Evolutionary conservation across 2,113 vertebrate genomes (phyloP), one percentile per base, ranked within the genome.

Genomic region (Carlito syrichta): DNA sequence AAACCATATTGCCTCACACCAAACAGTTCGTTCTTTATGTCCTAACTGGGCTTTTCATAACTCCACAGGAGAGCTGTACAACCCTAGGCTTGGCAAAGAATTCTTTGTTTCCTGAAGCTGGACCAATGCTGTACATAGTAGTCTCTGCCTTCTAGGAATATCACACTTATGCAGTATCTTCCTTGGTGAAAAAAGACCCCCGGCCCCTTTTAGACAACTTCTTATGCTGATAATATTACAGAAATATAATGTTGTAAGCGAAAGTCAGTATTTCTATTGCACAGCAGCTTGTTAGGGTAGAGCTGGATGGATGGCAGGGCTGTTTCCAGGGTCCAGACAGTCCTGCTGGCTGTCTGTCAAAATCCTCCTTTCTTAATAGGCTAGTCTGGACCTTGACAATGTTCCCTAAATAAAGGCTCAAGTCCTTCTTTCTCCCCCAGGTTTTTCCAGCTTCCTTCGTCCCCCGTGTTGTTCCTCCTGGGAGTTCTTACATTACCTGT

Each of bases 271-370:
- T 56, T 93, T 81, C 23, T 50, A 6, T 5, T 19, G n/a, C n/a
- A 43, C 4, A 43, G 27, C 13, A 19, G 32, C 4, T 8, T 16
- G 0, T 1, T 11, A 7, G 11, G 5, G 22, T 9, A 8, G 12
- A 5, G 2, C 1, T 11, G 23, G 35, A 2, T 2, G 19, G 52
- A 16, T 13, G 45, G 30, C 1, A 5, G 35, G 25, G 20, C 23
- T 27, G 40, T 6, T 50, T 32, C 50, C 8, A 12, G 3, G 23
- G 11, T 1, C 3, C 58, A 19, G 2, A 40, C 4, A 60, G 25
- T 16, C 20, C 1, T 5, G 11, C 1, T 2, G 13, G 19, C 27
- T 2, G 4, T 40, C 22, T 52, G 35, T 40, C 30, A 1, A 35
- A 5, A 22, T 27, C 45, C 30, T 60, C n/a, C 3, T 19, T 43